Percentiles rank a stretch among this genome's conserved stretches.
phyloP scores from a whole-genome alignment of 2,888 invertebrate genomes.

The Lasius platythorax region DNA sequence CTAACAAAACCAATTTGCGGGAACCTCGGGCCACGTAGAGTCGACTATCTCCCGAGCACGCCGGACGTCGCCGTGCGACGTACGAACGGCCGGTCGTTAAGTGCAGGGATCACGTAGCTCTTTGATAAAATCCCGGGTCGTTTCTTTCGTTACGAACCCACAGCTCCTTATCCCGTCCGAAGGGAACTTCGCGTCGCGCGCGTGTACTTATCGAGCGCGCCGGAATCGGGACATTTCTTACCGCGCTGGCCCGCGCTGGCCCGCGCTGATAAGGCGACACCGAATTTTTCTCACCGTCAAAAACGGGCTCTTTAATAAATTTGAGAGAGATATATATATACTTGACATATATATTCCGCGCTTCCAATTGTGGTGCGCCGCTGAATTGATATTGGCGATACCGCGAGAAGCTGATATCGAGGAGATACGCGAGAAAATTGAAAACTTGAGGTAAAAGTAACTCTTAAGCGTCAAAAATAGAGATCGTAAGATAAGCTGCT shows the following conservation, averaged over 20 bases:
- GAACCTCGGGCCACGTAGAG: conserved; percentile 72
- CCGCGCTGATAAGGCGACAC: conserved; percentile 66
- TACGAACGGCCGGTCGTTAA: conserved; percentile 70
- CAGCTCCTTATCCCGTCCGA: conserved; percentile 66
- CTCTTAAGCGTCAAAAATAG: not conserved
- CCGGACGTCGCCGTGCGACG: conserved; percentile 60
- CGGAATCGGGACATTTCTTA: conserved; percentile 51
- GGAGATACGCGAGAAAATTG: not conserved
- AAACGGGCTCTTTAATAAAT: conserved; percentile 49
- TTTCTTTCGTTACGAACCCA: conserved; percentile 74
- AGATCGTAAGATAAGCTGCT: not conserved
- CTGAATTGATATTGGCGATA: not conserved
- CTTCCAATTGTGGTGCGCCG: not conserved
- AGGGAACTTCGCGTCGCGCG: conserved; percentile 68
- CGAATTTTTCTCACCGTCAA: conserved; percentile 59
- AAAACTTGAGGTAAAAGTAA: not conserved
- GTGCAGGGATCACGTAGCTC: conserved; percentile 76
- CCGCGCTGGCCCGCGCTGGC: conserved; percentile 30
- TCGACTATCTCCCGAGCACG: conserved; percentile 59
- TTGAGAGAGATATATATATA: not conserved
- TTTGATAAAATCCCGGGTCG: conserved; percentile 76
- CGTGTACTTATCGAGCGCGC: conserved; percentile 70
- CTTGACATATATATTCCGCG: conserved; percentile 16
- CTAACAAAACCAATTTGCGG: conserved; percentile 76
- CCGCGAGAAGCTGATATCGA: not conserved